Evolutionary conservation across 2,888 invertebrate species (phyloP).

Genomic region (Drosophila paramelanica): DNA sequence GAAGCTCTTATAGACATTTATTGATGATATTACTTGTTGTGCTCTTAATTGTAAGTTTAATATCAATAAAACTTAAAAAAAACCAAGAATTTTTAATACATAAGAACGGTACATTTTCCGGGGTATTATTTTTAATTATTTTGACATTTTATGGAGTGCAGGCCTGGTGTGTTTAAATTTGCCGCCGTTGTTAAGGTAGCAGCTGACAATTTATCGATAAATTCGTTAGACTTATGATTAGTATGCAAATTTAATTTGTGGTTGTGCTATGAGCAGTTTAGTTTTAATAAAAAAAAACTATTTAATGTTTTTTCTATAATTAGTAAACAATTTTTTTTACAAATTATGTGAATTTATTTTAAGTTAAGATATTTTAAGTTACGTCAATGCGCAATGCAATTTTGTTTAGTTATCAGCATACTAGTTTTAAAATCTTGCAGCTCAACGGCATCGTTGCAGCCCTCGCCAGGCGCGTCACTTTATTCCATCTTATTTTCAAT

Average conservation of each 20-base stretch:
- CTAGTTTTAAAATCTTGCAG: background rate
- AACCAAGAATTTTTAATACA: background rate
- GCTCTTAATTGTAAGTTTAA: conserved; percentile 67
- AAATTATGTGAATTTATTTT: background rate
- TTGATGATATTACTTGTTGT: conserved; percentile 69
- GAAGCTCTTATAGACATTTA: conserved; percentile 50
- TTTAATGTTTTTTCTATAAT: background rate
- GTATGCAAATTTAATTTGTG: background rate
- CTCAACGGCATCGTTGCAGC: conserved; percentile 11
- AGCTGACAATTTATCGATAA: conserved; percentile 15
- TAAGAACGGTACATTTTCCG: too few relatives aligned
- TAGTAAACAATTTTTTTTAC: background rate
- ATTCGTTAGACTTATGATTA: background rate
- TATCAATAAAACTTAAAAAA: conserved; percentile 41
- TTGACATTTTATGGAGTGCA: too few relatives aligned
- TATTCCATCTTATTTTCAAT: background rate
- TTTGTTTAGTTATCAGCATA: background rate
- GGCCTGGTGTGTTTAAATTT: background rate
- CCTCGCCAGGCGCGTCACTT: conserved; percentile 23
- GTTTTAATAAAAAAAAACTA: background rate
- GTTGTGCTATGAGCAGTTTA: background rate
- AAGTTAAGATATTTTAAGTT: background rate
- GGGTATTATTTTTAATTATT: too few relatives aligned
- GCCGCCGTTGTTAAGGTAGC: background rate
- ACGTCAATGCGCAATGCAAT: background rate